phyloP scores from a whole-genome alignment of 2,888 invertebrate species.

The Halocaridina rubra region DNA sequence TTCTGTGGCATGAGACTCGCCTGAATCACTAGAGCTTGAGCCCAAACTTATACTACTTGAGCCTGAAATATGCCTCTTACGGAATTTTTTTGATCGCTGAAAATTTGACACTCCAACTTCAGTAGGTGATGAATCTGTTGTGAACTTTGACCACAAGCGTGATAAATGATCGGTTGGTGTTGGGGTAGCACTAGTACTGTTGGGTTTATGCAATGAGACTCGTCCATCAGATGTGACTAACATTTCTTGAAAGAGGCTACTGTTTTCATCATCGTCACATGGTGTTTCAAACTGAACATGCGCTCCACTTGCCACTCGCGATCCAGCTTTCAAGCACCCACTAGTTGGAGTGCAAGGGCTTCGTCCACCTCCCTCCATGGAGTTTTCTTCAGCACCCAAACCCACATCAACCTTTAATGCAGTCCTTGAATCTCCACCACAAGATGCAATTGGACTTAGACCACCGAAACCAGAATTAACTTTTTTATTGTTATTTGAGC shows the following conservation, averaged over 20 bases:
- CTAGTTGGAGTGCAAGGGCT: conserved; percentile 57
- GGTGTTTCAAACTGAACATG: conserved; percentile 63
- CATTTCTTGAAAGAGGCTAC: conserved; percentile 29
- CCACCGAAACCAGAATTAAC: background rate
- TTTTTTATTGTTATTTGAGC: conserved; percentile 1
- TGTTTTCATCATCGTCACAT: conserved; percentile 35
- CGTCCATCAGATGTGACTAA: conserved; percentile 30
- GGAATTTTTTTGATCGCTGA: conserved; percentile 12
- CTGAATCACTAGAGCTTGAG: conserved; percentile 47
- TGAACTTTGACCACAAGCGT: conserved; percentile 28
- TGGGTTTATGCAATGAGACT: conserved; percentile 4
- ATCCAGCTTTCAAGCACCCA: conserved; percentile 51
- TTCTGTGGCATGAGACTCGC: conserved; percentile 38
- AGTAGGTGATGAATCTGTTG: conserved; percentile 30
- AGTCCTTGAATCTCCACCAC: conserved; percentile 29
- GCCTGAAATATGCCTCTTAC: conserved; percentile 48
- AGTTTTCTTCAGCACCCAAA: background rate
- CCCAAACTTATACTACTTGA: conserved; percentile 58
- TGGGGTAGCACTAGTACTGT: conserved; percentile 6
- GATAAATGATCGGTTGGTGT: conserved; percentile 9
- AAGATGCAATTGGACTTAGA: conserved; percentile 43
- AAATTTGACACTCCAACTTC: conserved; percentile 22
- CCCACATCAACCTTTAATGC: background rate
- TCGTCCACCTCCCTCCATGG: conserved; percentile 18
- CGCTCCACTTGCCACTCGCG: conserved; percentile 34